Percentiles rank a stretch among this genome's conserved stretches.
Evolutionary conservation across 2,888 invertebrate genomes (phyloP).

Genomic region (Drosophila crucigera): DNA sequence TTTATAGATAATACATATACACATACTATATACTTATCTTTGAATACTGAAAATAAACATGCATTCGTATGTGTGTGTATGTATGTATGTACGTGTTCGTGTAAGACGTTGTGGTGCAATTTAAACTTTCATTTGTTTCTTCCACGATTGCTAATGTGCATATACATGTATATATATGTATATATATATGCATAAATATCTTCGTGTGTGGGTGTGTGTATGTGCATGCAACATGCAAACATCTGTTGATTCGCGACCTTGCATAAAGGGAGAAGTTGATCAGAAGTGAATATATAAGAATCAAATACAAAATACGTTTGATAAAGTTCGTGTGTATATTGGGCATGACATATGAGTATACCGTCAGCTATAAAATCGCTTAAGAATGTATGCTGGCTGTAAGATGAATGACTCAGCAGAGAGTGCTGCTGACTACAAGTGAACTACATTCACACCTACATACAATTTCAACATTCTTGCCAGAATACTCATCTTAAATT

Average conservation of each 20-base stretch:
- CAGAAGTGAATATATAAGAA: slow-evolving; percentile 5
- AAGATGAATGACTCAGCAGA: slow-evolving; percentile 42
- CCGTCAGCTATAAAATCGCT: neutral
- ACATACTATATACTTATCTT: neutral
- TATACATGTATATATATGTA: neutral
- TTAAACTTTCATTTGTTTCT: slow-evolving; percentile 16
- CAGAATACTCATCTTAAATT: neutral
- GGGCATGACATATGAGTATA: slow-evolving; percentile 5
- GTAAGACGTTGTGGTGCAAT: slow-evolving; percentile 9
- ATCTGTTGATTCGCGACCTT: slow-evolving; percentile 45
- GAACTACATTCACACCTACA: neutral
- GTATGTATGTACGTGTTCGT: neutral
- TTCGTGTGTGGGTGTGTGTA: neutral
- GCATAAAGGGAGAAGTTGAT: slow-evolving; percentile 18
- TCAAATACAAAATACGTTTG: slow-evolving; percentile 10
- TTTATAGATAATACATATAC: slow-evolving; percentile 7
- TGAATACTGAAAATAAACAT: neutral
- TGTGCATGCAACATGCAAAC: slow-evolving; percentile 27
- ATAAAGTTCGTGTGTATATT: slow-evolving; percentile 7
- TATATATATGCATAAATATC: neutral
- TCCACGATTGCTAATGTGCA: slow-evolving; percentile 2
- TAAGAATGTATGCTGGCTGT: slow-evolving; percentile 4
- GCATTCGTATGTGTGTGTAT: neutral
- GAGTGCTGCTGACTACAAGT: neutral
- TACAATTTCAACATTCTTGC: neutral